phyloP scores from a whole-genome alignment of 2,888 invertebrate species.

The Eristalinus aeneus region DNA sequence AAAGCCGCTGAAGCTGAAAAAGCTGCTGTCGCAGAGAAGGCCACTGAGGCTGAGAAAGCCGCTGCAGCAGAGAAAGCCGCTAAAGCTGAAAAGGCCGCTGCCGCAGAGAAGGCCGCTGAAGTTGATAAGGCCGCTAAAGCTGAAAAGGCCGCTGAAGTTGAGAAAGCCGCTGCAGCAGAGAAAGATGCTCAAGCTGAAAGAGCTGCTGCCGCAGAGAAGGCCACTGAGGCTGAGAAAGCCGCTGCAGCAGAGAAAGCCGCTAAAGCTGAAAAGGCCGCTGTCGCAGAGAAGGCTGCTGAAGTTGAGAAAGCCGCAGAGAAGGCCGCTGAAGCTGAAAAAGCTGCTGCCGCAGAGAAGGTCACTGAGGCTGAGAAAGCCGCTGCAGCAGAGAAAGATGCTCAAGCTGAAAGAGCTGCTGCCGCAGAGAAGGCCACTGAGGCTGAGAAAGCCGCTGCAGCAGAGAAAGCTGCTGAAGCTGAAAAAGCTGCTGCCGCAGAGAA shows the following conservation, averaged over 20 bases:
- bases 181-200: background rate
- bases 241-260: conserved; percentile 60
- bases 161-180: conserved; percentile 63
- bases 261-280: conserved; percentile 41
- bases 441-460: conserved; percentile 49
- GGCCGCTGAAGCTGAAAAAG: background rate
- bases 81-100: conserved; percentile 2
- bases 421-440: background rate
- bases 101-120: conserved; percentile 25
- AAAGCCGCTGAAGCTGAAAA: conserved; percentile 65
- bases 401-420: conserved; percentile 38
- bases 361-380: conserved; percentile 16
- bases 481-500: background rate
- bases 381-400: conserved; percentile 66
- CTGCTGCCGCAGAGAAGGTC: conserved; percentile 31
- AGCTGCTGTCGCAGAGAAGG: background rate
- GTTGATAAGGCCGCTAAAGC: too few relatives aligned
- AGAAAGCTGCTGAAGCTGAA: conserved; percentile 67
- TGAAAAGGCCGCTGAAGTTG: conserved; percentile 40
- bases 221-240: conserved; percentile 53
- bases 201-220: conserved; percentile 46
- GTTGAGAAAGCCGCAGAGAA: conserved; percentile 40
- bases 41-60: conserved; percentile 47
- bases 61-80: conserved; percentile 3
- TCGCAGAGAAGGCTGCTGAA: conserved; percentile 30